Conservation (phyloP, 2,888 invertebrate species). For the Phania funesta region DNA sequence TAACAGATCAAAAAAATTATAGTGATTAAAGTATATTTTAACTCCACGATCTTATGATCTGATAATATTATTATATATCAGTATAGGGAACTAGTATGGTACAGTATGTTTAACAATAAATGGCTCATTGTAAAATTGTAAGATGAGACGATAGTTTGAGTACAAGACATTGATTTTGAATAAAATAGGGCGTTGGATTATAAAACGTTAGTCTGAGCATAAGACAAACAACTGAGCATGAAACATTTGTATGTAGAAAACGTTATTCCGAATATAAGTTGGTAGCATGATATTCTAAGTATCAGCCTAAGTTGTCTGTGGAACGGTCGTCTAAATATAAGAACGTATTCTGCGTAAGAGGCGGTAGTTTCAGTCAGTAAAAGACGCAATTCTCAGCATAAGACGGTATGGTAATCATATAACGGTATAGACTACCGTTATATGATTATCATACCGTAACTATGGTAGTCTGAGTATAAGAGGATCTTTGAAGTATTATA, state of each 20-base stretch:
- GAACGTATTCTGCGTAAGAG: not conserved
- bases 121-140: too few relatives aligned
- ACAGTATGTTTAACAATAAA: too few relatives aligned
- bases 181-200: too few relatives aligned
- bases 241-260: not conserved
- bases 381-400: not conserved
- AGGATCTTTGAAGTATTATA: not conserved
- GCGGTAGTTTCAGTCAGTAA: not conserved
- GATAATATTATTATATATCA: too few relatives aligned
- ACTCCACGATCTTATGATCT: too few relatives aligned
- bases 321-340: not conserved
- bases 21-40: too few relatives aligned
- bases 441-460: not conserved
- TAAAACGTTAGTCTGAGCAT: not conserved
- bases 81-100: too few relatives aligned
- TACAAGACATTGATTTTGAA: too few relatives aligned
- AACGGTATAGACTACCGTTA: too few relatives aligned
- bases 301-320: not conserved
- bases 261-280: not conserved
- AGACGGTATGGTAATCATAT: not conserved
- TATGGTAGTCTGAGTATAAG: not conserved
- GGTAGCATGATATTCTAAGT: not conserved
- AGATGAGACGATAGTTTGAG: too few relatives aligned
- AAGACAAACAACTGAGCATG: not conserved
- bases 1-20: too few relatives aligned